These are phyloP conservation scores for Vombatus ursinus DNA, from an alignment of 2,113 vertebrate species.

Conservation along the genomic window DNA sequence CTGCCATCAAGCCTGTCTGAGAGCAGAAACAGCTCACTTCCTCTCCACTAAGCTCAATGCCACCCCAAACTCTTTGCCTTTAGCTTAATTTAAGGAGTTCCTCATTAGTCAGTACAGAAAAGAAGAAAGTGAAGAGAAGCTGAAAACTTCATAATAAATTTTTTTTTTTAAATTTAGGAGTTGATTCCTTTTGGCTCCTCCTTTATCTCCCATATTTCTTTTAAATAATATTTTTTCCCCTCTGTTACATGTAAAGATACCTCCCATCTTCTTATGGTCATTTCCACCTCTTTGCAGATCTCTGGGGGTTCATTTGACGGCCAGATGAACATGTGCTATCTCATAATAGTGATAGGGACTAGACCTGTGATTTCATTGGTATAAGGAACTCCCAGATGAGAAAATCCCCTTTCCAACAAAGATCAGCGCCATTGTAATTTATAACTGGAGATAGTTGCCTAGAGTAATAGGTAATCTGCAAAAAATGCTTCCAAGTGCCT, in stretches of 20 bases:
- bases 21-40: neutral
- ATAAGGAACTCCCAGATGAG: neutral
- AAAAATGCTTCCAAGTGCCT: neutral
- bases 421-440: neutral
- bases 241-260: neutral
- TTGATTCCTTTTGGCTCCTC: neutral
- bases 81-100: neutral
- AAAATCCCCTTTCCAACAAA: neutral
- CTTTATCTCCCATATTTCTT: neutral
- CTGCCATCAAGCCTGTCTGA: neutral
- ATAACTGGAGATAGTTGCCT: neutral
- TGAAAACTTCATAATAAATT: neutral
- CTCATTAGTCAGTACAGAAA: neutral
- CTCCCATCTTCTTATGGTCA: neutral
- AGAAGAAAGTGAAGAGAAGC: neutral
- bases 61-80: neutral
- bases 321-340: neutral
- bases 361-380: neutral
- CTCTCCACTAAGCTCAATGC: fast-evolving
- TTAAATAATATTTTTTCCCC: neutral
- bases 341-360: neutral
- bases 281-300: neutral
- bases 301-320: fast-evolving
- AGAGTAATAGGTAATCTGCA: neutral
- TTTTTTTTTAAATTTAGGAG: neutral